A percentile compares a stretch with the other conserved stretches of the same genome.
Evolutionary conservation across 2,888 invertebrate species (phyloP).

Genomic region (Yponomeuta cagnagella): DNA sequence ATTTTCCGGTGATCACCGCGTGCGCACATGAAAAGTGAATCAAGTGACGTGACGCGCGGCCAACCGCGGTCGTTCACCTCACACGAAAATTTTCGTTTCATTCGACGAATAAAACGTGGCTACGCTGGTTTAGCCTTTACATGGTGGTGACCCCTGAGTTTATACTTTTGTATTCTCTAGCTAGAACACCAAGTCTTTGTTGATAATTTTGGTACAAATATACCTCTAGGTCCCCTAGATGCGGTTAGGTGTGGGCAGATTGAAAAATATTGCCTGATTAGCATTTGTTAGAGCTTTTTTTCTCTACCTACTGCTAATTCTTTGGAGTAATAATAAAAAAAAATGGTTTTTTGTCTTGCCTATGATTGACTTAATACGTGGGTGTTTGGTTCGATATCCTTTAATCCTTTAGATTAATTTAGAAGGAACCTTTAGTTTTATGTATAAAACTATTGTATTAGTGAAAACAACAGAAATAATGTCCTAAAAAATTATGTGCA

Average conservation of each 20-base stretch:
- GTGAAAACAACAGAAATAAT: too few relatives aligned
- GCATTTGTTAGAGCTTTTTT: not conserved
- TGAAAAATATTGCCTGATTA: not conserved
- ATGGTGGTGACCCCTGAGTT: not conserved
- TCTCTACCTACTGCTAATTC: not conserved
- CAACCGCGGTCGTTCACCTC: constrained; percentile 70
- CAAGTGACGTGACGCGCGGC: constrained; percentile 69
- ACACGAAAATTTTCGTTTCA: constrained; percentile 75
- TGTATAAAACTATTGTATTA: not conserved
- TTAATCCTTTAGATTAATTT: not conserved
- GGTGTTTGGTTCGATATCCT: not conserved
- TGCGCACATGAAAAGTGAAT: constrained; percentile 73
- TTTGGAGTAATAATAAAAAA: not conserved
- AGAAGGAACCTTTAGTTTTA: too few relatives aligned
- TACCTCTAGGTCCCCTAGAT: not conserved
- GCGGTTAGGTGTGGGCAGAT: not conserved
- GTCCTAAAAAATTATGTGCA: too few relatives aligned
- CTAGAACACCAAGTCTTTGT: not conserved
- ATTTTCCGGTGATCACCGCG: constrained; percentile 34
- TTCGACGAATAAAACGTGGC: constrained; percentile 38
- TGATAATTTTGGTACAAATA: not conserved
- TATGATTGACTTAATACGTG: not conserved
- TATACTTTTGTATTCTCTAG: not conserved
- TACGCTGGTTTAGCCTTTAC: constrained; percentile 21
- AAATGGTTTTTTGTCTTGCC: not conserved